Conservation (phyloP, 2,888 invertebrate species). For the Muschampia plurimacula region DNA sequence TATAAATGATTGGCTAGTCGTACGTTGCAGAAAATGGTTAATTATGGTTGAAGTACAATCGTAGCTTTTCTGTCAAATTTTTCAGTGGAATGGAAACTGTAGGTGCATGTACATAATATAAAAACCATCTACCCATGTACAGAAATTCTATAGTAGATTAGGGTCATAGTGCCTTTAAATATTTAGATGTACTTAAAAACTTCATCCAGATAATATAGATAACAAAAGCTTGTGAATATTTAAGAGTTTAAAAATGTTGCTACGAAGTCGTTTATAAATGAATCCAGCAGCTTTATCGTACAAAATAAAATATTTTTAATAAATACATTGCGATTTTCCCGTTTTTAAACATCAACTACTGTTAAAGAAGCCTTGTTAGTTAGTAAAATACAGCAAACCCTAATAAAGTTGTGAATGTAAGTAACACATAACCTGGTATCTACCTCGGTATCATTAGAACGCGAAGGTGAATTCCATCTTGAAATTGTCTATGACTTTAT, state of each 20-base stretch:
- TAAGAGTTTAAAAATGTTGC: slow-evolving; percentile 26
- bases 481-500: not conserved
- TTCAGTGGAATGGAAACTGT: slow-evolving; percentile 12
- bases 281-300: slow-evolving; percentile 1
- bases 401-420: slow-evolving; percentile 10
- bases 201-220: slow-evolving; percentile 32
- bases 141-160: slow-evolving; percentile 79
- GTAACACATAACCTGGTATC: slow-evolving; percentile 14
- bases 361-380: slow-evolving; percentile 23
- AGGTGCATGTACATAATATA: slow-evolving; percentile 16
- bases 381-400: slow-evolving; percentile 29
- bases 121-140: slow-evolving; percentile 59
- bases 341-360: slow-evolving; percentile 1
- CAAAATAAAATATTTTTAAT: slow-evolving; percentile 9
- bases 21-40: slow-evolving; percentile 49
- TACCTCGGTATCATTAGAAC: slow-evolving; percentile 18
- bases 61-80: not conserved
- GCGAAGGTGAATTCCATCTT: not conserved
- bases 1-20: slow-evolving; percentile 73
- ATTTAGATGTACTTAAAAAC: slow-evolving; percentile 70
- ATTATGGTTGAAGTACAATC: slow-evolving; percentile 42
- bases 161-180: slow-evolving; percentile 81
- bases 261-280: not conserved
- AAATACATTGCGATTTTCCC: not conserved
- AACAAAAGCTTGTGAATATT: slow-evolving; percentile 35